A percentile compares a stretch with the other conserved stretches of the same genome.
phyloP scores from a whole-genome alignment of 2,888 invertebrate species.

The Andrena haemorrhoa region DNA sequence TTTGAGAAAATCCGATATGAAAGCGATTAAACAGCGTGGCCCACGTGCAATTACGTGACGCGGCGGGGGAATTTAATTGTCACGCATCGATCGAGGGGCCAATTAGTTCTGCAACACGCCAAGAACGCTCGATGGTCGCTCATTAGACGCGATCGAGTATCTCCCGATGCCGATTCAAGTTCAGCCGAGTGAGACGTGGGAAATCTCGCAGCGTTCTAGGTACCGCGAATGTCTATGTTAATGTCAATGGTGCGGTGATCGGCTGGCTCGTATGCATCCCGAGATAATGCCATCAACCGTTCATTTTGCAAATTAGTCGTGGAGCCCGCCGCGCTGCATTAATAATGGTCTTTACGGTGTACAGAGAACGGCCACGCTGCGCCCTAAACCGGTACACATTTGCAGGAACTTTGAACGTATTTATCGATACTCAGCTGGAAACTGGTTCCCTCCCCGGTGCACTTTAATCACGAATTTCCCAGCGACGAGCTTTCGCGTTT shows the following conservation, averaged over 20 bases:
- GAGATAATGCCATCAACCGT: constrained; percentile 39
- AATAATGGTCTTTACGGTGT: constrained; percentile 56
- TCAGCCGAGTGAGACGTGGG: neutral
- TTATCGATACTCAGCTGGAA: constrained; percentile 48
- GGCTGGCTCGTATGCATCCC: constrained; percentile 8
- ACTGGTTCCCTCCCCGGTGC: constrained; percentile 57
- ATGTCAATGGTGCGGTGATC: constrained; percentile 3
- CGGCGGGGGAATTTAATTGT: constrained; percentile 5
- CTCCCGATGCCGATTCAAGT: neutral
- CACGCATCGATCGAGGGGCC: neutral
- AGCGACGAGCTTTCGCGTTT: constrained; percentile 6
- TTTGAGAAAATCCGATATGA: neutral
- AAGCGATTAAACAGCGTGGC: too few relatives aligned
- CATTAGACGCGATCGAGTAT: constrained; percentile 3
- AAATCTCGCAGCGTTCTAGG: neutral
- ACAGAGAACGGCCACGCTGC: constrained; percentile 1
- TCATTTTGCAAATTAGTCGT: constrained; percentile 55
- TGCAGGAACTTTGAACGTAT: constrained; percentile 31
- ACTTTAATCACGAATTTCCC: constrained; percentile 45
- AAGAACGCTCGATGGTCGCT: neutral
- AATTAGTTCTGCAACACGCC: constrained; percentile 6
- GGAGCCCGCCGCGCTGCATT: constrained; percentile 34
- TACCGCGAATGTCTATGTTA: constrained; percentile 31
- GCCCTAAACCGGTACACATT: constrained; percentile 60
- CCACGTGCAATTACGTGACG: neutral